Conservation (phyloP, 2,888 invertebrate species). For the Ochropleura leucogaster region DNA sequence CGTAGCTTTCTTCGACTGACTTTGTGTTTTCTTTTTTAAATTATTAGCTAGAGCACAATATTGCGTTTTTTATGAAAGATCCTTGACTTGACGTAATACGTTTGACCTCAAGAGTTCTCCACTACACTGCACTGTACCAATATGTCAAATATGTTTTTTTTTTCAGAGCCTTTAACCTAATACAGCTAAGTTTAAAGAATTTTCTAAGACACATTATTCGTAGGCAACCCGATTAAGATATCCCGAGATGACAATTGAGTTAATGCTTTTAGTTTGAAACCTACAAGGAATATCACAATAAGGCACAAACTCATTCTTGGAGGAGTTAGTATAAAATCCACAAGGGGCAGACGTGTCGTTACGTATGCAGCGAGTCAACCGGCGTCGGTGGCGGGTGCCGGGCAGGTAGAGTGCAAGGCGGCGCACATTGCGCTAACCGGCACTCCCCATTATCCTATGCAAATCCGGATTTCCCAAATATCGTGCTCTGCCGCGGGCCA, state of each 20-base stretch:
- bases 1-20: not conserved
- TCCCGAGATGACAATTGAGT: not conserved
- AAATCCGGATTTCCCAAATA: slow-evolving; percentile 89
- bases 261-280: not conserved
- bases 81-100: not conserved
- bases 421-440: slow-evolving; percentile 76
- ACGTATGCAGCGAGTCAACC: slow-evolving; percentile 69
- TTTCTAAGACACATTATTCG: not conserved
- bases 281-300: slow-evolving; percentile 3
- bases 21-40: not conserved
- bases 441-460: slow-evolving; percentile 87
- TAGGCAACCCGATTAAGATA: not conserved
- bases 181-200: not conserved
- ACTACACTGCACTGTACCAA: not conserved
- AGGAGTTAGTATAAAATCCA: slow-evolving; percentile 57
- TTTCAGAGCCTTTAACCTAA: not conserved
- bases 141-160: not conserved
- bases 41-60: not conserved
- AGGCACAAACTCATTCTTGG: slow-evolving; percentile 42
- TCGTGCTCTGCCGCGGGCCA: slow-evolving; percentile 86
- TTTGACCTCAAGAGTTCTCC: not conserved
- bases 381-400: slow-evolving; percentile 33
- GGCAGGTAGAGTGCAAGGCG: slow-evolving; percentile 68
- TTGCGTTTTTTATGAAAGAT: slow-evolving; percentile 2
- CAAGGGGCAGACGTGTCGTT: slow-evolving; percentile 56